Percentiles rank a stretch among this genome's conserved stretches.
Evolutionary conservation across 2,113 vertebrate genomes (phyloP).

Genomic region (Pomatostomus ruficeps): DNA sequence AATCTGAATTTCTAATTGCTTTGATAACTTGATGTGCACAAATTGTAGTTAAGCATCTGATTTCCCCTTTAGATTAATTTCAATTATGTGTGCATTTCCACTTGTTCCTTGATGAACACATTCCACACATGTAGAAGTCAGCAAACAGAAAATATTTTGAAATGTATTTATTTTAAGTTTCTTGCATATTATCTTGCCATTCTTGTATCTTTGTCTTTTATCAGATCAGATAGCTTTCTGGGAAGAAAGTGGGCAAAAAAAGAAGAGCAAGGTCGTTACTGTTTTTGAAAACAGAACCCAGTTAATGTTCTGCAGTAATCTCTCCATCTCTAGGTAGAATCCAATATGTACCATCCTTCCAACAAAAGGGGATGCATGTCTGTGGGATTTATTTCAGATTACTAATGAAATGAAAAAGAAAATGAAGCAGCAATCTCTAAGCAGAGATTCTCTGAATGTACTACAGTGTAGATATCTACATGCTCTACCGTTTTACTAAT

Average conservation of each 20-base stretch:
- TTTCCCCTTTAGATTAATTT: not conserved
- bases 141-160: not conserved
- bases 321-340: not conserved
- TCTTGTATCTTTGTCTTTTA: not conserved
- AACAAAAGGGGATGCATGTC: not conserved
- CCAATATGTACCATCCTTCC: rapidly evolving
- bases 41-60: not conserved
- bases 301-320: not conserved
- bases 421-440: not conserved
- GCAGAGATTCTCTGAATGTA: not conserved
- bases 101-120: not conserved
- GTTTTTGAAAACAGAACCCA: not conserved
- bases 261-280: not conserved
- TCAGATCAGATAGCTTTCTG: not conserved
- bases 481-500: not conserved
- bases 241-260: not conserved
- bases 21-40: not conserved
- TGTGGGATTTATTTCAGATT: not conserved
- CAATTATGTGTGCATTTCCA: not conserved
- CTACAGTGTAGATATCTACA: not conserved
- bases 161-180: not conserved
- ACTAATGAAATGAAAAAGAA: not conserved
- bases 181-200: not conserved
- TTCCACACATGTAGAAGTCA: not conserved
- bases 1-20: not conserved